Base-by-base conservation (phyloP, 1,140 invertebrate genomes). In the Bombus waltoni region DNA sequence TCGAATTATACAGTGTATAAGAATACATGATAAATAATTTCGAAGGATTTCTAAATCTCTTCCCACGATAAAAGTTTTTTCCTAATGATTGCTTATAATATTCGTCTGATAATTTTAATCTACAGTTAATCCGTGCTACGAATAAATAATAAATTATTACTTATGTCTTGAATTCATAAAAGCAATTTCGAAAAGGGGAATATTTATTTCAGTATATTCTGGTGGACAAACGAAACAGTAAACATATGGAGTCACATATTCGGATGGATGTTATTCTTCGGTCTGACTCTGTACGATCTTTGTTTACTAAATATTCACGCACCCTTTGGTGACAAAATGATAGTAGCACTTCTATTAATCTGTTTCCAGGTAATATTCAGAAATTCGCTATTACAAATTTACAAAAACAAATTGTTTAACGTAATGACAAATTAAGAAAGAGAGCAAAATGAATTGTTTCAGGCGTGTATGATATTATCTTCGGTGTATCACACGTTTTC, bases 191-290 rank as follows among this genome's bases (percentile, higher is more conserved):
- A 81, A 18, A n/a, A 28, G 72, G n/a, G 32, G 25, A 73, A 73
- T 78, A 10, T 22, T 38, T 73, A 35, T 89, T 89, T 35, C 81
- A 98, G 98, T 93, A 96, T 99, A 93, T 99, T 99, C 95, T 98
- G 98, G 97, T 98, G 98, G 98, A 99, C 98, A 32, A 99, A 99
- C 93, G 99, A 99, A 95, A 99, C 98, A 8, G 97, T 99, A 88
- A 99, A 99, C 92, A 99, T 99, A 93, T 99, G 99, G 99, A 98
- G 98, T 79, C 99, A 99, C 94, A 96, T 99, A 87, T 97, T 98
- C 87, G 98, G 98, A 15, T 99, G 98, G 96, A 96, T 98, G 92
- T 95, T 99, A 18, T 98, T 99, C 89, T 95, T 98, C 35, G 97
- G 97, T 35, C 95, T 99, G 75, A 98, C 98, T 15, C 96, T 98